These are phyloP conservation scores for Melinaea menophilus DNA, from an alignment of 2,888 invertebrate species.

Conservation along the genomic window DNA sequence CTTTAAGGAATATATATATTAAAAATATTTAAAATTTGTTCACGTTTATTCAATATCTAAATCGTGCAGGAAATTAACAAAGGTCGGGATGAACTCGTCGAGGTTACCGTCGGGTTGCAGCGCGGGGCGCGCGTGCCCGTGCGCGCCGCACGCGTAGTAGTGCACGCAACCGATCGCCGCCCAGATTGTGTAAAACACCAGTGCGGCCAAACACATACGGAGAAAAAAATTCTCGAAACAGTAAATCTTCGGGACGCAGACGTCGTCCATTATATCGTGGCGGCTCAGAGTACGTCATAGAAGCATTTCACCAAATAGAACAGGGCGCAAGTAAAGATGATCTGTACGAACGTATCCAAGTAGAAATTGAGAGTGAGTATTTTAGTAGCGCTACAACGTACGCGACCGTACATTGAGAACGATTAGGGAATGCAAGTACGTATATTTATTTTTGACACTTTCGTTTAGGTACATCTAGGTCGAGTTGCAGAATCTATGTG, in stretches of 20 bases:
- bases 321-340: slow-evolving; percentile 49
- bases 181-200: slow-evolving; percentile 45
- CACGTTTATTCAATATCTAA: background rate
- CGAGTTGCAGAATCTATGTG: too few species aligned
- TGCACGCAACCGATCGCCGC: slow-evolving; percentile 36
- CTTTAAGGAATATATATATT: too few species aligned
- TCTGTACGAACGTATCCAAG: slow-evolving; percentile 44
- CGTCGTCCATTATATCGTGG: background rate
- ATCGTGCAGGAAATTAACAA: background rate
- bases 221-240: slow-evolving; percentile 41
- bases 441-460: too few species aligned
- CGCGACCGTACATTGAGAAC: background rate
- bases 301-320: slow-evolving; percentile 54
- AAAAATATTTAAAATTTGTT: too few species aligned
- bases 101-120: background rate
- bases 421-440: too few species aligned
- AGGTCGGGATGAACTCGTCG: slow-evolving; percentile 11
- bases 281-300: slow-evolving; percentile 47
- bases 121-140: slow-evolving; percentile 2
- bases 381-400: background rate
- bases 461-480: too few species aligned
- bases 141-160: slow-evolving; percentile 25
- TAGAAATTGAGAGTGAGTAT: slow-evolving; percentile 25
- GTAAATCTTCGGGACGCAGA: slow-evolving; percentile 16
- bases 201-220: slow-evolving; percentile 43